A percentile compares a stretch with the other conserved stretches of the same genome.
These are phyloP conservation scores for Nyctalus aviator DNA, from an alignment of 2,797 vertebrate genomes.

Conservation along the genomic window DNA sequence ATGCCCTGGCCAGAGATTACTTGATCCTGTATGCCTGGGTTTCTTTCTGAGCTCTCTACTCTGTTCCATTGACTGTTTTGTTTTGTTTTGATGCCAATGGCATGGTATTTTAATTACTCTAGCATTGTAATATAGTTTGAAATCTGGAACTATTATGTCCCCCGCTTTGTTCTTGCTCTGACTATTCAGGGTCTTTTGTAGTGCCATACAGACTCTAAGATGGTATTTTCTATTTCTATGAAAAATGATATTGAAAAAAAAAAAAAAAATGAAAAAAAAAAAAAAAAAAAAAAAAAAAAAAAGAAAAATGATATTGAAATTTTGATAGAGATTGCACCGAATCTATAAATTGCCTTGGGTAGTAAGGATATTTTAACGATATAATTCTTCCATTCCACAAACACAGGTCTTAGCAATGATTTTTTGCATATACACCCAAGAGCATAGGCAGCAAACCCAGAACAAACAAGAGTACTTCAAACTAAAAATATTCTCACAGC, in stretches of 20 bases:
- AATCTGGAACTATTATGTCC: background rate
- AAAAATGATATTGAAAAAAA: background rate
- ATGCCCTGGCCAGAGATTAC: background rate
- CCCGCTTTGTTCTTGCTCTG: background rate
- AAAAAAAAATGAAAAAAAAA: too few relatives aligned
- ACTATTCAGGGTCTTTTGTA: background rate
- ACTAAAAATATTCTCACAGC: background rate
- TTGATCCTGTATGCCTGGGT: background rate
- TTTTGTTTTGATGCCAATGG: background rate
- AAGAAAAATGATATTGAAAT: background rate
- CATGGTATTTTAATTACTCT: background rate
- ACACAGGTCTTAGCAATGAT: background rate
- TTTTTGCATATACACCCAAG: conserved; percentile 7
- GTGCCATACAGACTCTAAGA: background rate
- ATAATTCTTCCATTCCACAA: background rate
- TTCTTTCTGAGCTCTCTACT: background rate
- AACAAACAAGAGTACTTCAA: background rate
- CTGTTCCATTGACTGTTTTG: background rate
- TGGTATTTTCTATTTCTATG: background rate
- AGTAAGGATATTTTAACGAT: background rate
- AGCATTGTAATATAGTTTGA: background rate
- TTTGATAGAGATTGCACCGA: background rate
- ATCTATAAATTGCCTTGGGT: background rate
- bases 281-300: too few relatives aligned
- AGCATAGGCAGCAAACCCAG: background rate